These are phyloP conservation scores for Wiebesia pumilae DNA, from an alignment of 1,140 invertebrate species.

Conservation along the genomic window DNA sequence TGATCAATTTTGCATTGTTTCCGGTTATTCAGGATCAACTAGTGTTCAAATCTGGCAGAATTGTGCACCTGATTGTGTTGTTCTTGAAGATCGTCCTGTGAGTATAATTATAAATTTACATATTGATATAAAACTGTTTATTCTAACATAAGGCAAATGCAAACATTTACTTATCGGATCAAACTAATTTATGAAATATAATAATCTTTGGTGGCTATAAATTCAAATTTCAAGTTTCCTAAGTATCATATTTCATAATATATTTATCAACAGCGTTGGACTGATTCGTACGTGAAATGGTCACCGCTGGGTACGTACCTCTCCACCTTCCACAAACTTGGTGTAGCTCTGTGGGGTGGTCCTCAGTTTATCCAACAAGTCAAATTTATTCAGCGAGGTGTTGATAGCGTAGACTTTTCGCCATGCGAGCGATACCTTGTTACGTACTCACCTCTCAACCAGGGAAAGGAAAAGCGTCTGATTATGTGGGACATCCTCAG, in stretches of 20 bases:
- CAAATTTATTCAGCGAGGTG: constrained; percentile 92
- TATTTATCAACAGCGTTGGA: constrained; percentile 83
- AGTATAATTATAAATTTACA: constrained; percentile 58
- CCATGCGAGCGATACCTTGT: constrained; percentile 98
- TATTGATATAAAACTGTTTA: no score
- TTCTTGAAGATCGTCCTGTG: constrained; percentile 89
- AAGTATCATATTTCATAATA: no score
- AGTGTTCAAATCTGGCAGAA: constrained; percentile 93
- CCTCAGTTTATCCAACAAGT: constrained; percentile 93
- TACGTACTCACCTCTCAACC: constrained; percentile 88
- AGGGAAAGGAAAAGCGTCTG: constrained; percentile 82
- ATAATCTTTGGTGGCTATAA: no score
- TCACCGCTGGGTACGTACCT: constrained; percentile 97
- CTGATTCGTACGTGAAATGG: constrained; percentile 97
- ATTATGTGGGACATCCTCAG: constrained; percentile 97
- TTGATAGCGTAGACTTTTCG: constrained; percentile 97
- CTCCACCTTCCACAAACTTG: constrained; percentile 95
- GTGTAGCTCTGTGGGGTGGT: constrained; percentile 98
- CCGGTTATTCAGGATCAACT: constrained; percentile 83
- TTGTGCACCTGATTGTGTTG: constrained; percentile 88
- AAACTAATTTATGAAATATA: no score
- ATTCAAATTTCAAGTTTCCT: no score
- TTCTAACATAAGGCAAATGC: no score
- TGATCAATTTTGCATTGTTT: constrained; percentile 92
- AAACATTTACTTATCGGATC: no score